Evolutionary conservation across 2,888 invertebrate species (phyloP).

Genomic region (Hybos culiciformis): DNA sequence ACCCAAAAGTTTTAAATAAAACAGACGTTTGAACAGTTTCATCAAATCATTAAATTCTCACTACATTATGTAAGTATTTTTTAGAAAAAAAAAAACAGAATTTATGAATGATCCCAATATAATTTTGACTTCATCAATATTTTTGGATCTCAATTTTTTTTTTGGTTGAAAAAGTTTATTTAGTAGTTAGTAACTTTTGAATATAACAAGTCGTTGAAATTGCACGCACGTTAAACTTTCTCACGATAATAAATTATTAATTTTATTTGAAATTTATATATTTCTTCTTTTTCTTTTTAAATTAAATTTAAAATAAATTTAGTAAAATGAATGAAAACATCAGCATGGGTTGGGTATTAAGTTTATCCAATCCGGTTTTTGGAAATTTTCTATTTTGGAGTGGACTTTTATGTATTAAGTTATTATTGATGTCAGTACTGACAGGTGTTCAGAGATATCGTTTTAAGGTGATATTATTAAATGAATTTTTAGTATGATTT

Average conservation of each 20-base stretch:
- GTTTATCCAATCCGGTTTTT: slow-evolving; percentile 29
- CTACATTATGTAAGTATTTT: no score
- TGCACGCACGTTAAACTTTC: background rate
- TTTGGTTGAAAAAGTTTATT: no score
- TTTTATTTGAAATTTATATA: background rate
- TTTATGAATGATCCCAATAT: no score
- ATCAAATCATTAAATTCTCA: no score
- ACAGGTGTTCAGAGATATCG: slow-evolving; percentile 31
- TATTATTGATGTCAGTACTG: slow-evolving; percentile 32
- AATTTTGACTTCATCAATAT: no score
- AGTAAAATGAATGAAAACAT: background rate
- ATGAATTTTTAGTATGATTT: no score
- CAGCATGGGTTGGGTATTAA: slow-evolving; percentile 15
- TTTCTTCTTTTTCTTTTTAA: background rate
- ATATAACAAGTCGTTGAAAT: background rate
- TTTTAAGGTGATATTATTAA: slow-evolving; percentile 27
- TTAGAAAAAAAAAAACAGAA: no score
- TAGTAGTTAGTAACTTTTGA: background rate
- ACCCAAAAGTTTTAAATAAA: no score
- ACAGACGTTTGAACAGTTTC: no score
- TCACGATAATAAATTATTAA: background rate
- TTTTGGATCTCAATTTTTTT: no score
- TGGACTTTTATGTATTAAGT: slow-evolving; percentile 31
- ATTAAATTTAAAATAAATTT: background rate
- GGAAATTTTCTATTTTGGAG: slow-evolving; percentile 31